Evolutionary conservation across 2,888 invertebrate species (phyloP).

Genomic region (Campopleginae sp.): DNA sequence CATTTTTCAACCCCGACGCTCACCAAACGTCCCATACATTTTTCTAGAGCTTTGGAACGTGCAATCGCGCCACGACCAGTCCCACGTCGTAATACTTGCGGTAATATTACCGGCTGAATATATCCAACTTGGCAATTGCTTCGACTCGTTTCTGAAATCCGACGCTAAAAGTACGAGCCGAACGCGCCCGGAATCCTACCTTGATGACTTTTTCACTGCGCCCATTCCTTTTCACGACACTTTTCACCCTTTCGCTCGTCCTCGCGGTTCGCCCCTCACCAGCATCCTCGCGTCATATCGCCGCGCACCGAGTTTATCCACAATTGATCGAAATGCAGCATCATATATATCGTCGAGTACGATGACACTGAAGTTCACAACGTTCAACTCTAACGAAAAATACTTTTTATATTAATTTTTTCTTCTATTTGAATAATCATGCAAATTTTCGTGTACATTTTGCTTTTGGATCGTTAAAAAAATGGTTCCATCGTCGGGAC

Average conservation of each 20-base stretch:
- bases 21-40: neutral
- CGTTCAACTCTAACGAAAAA: too few relatives aligned
- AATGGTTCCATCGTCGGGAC: too few relatives aligned
- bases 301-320: neutral
- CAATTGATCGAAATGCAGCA: neutral
- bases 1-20: neutral
- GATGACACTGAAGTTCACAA: too few relatives aligned
- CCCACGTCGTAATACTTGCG: constrained; percentile 24
- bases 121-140: constrained; percentile 49
- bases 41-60: neutral
- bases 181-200: constrained; percentile 52
- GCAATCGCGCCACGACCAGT: neutral
- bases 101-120: constrained; percentile 2
- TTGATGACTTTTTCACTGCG: constrained; percentile 34
- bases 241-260: neutral
- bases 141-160: constrained; percentile 52
- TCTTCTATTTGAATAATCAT: too few relatives aligned
- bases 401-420: too few relatives aligned
- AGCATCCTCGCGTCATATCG: neutral
- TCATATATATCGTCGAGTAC: too few relatives aligned
- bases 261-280: neutral
- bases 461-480: too few relatives aligned
- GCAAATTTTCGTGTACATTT: too few relatives aligned
- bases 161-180: constrained; percentile 50
- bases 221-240: constrained; percentile 16